Percentiles rank a stretch among this genome's conserved stretches.
phyloP scores from a whole-genome alignment of 2,797 vertebrate species.

The Lepus oiostolus region DNA sequence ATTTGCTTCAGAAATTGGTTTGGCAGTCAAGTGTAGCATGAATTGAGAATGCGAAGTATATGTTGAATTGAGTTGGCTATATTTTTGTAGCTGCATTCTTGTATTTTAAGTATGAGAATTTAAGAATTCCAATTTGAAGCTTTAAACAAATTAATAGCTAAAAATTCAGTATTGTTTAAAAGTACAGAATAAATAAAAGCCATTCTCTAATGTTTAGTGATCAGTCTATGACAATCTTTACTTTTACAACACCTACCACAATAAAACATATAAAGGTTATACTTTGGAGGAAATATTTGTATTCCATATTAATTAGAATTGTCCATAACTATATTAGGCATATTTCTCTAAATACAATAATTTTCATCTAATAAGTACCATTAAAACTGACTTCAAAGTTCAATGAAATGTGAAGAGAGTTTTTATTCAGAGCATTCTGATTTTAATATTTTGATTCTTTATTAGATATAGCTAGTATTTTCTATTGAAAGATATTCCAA shows the following conservation, averaged over 20 bases:
- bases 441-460: not conserved
- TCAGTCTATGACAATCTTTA: not conserved
- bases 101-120: not conserved
- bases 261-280: not conserved
- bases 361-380: not conserved
- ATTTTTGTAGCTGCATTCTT: conserved; percentile 47
- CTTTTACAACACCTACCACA: not conserved
- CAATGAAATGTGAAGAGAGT: not conserved
- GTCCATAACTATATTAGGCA: not conserved
- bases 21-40: not conserved
- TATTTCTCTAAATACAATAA: not conserved
- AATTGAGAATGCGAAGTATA: not conserved
- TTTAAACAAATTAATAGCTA: not conserved
- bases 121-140: conserved; percentile 27
- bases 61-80: not conserved
- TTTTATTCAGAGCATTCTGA: conserved; percentile 36
- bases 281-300: not conserved
- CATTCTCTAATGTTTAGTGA: not conserved
- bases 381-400: not conserved
- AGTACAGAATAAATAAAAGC: not conserved
- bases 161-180: conserved; percentile 8
- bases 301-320: conserved; percentile 19
- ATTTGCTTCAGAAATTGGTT: conserved; percentile 42
- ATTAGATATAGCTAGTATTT: conserved; percentile 39
- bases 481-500: conserved; percentile 47